Evolutionary conservation across 2,888 invertebrate species (phyloP), one percentile per base, ranked within the genome.

Genomic region (Cephus pygmeus): DNA sequence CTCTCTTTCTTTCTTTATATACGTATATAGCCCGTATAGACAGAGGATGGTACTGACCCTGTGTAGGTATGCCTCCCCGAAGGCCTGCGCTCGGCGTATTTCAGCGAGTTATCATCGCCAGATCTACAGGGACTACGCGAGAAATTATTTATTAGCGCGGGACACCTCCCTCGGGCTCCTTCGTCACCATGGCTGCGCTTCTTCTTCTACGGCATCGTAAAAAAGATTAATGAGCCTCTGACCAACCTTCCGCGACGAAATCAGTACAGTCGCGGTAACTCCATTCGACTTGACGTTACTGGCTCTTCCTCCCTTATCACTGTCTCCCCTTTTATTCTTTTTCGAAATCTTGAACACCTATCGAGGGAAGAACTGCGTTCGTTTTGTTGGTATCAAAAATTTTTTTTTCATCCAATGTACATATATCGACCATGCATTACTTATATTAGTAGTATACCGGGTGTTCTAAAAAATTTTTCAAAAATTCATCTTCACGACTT

Each of bases 81-180:
- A 84, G 83, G 81, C 83, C 84, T 77, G 83, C 82, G 85, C 86
- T 85, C 86, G 86, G 87, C 87, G 90, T 91, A 91, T 91, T 91
- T 91, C 89, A 91, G 86, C 87, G 85, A 84, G 90, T 90, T 91
- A 91, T 91, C 91, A 91, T 88, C 90, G 85, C 87, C 91, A 91
- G 91, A 91, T 91, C 91, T 91, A 90, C 90, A 88, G 89, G 89
- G 90, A 87, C 87, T 87, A 87, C 86, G 90, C 88, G 90, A 89
- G 90, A 90, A 91, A 91, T 91, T 91, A 91, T 91, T 91, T 91
- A 91, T 91, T 90, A 90, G 88, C 87, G 83, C 87, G 88, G 86
- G 88, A 87, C 89, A 87, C 89, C 90, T 88, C 87, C 71, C 71
- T 33, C 71, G 33, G 71, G 33, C 12, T 31, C 71, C 71, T 31